Conservation (phyloP, 2,797 vertebrate species). For the Sebastes diaconus region DNA sequence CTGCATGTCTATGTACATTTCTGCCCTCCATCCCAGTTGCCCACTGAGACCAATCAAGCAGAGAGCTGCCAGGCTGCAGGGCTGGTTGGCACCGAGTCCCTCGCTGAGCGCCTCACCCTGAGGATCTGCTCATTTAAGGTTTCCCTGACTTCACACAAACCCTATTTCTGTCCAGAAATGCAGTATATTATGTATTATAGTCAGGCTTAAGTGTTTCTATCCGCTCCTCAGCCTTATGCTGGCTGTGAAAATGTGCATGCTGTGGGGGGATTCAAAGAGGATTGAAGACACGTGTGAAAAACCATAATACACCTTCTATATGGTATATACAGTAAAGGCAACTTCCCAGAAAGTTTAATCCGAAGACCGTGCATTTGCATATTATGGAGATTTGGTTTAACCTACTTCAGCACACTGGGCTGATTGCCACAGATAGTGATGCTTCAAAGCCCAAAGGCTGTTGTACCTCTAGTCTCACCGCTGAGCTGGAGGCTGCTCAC, state of each 20-base stretch:
- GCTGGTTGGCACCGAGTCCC: conserved; percentile 58
- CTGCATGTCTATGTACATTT: conserved; percentile 39
- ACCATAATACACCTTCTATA: not conserved
- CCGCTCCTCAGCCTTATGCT: conserved; percentile 7
- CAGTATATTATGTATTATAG: conserved; percentile 29
- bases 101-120: conserved; percentile 52
- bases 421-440: conserved; percentile 71
- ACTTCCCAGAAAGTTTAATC: conserved; percentile 49
- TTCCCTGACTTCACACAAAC: conserved; percentile 56
- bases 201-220: conserved; percentile 42
- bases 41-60: conserved; percentile 76
- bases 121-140: conserved; percentile 71
- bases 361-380: conserved; percentile 58
- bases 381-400: conserved; percentile 69
- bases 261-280: not conserved
- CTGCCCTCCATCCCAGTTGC: conserved; percentile 59
- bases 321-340: not conserved
- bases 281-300: not conserved
- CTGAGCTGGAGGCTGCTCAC: conserved; percentile 70
- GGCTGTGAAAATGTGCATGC: not conserved
- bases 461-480: conserved; percentile 61
- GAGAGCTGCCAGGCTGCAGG: conserved; percentile 67
- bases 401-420: conserved; percentile 63
- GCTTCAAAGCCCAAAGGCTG: conserved; percentile 69
- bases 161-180: conserved; percentile 41